These are phyloP conservation scores for Dicrurus megarhynchus DNA, from an alignment of 2,113 vertebrate species.

Conservation along the genomic window DNA sequence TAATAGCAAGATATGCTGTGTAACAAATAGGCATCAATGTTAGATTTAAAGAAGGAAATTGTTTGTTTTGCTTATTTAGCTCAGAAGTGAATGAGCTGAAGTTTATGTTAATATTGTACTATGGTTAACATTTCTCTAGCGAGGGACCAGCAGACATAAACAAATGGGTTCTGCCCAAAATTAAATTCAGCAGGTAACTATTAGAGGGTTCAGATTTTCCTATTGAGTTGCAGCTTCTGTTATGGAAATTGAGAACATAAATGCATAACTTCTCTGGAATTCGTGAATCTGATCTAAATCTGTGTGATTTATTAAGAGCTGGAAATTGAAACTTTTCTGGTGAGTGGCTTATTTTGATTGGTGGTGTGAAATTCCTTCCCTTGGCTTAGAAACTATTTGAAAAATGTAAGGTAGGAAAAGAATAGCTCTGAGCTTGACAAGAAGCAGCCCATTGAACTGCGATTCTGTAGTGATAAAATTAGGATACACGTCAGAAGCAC, in stretches of 20 bases:
- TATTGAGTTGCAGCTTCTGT: neutral
- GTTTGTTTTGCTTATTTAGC: neutral
- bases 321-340: constrained; percentile 40
- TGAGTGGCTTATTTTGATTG: constrained; percentile 26
- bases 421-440: neutral
- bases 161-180: neutral
- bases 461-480: neutral
- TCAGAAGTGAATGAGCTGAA: neutral
- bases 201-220: constrained; percentile 18
- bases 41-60: neutral
- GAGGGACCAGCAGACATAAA: neutral
- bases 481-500: neutral
- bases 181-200: constrained; percentile 21
- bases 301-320: constrained; percentile 34
- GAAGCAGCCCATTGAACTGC: neutral
- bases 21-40: neutral
- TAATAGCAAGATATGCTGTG: neutral
- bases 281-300: neutral
- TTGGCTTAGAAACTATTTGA: neutral
- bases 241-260: constrained; percentile 19
- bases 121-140: neutral
- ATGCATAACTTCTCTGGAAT: constrained; percentile 4
- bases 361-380: constrained; percentile 4
- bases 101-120: neutral
- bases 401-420: neutral